A percentile compares a stretch with the other conserved stretches of the same genome.
These are phyloP conservation scores for Aphis craccivora DNA, from an alignment of 1,140 invertebrate genomes.

Conservation along the genomic window DNA sequence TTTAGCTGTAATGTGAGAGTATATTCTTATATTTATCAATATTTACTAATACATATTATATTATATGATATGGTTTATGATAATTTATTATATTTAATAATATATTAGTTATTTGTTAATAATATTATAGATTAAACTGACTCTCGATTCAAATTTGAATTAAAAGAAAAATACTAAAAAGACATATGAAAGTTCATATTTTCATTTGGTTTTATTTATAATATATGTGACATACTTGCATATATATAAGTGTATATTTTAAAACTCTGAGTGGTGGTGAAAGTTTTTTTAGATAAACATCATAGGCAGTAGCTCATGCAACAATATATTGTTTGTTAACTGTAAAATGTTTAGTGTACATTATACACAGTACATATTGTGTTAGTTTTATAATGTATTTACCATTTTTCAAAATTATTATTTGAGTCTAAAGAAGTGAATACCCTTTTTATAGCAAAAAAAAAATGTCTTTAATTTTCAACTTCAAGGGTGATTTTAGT, in stretches of 20 bases:
- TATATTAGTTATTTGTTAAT: background rate
- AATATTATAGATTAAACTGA: background rate
- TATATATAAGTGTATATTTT: background rate
- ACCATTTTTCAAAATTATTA: background rate
- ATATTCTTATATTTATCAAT: background rate
- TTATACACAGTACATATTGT: background rate
- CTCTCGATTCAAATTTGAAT: background rate
- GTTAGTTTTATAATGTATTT: background rate
- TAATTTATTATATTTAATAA: background rate
- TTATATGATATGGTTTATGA: background rate
- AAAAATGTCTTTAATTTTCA: background rate
- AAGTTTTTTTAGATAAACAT: constrained; percentile 2
- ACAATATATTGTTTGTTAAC: background rate
- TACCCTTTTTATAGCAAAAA: background rate
- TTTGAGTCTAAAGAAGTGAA: background rate
- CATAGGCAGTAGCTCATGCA: background rate
- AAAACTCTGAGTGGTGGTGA: background rate
- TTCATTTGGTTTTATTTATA: background rate
- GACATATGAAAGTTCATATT: background rate
- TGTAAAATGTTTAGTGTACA: background rate
- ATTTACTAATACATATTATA: background rate
- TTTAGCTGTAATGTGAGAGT: background rate
- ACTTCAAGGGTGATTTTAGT: background rate
- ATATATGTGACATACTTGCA: background rate
- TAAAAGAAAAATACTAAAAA: background rate